A percentile compares a stretch with the other conserved stretches of the same genome.
These are phyloP conservation scores for Pristionchus mayeri DNA, from an alignment of 2,888 invertebrate species.

Conservation along the genomic window DNA sequence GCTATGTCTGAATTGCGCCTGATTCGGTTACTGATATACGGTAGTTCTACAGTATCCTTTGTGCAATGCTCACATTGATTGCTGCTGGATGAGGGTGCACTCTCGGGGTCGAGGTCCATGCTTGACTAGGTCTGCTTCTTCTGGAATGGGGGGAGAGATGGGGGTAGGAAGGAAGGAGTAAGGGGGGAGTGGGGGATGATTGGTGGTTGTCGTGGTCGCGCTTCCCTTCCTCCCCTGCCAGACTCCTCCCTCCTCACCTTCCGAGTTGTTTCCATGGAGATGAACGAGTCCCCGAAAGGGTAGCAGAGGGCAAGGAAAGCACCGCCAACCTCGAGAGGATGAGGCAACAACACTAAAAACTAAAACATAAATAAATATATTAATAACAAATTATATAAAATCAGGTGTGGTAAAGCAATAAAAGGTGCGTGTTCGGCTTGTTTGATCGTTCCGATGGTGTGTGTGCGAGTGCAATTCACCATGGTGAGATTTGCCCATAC, in stretches of 20 bases:
- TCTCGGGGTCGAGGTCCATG: slow-evolving; percentile 24
- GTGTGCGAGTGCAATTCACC: not conserved
- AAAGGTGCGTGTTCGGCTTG: no score
- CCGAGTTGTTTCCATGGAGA: slow-evolving; percentile 41
- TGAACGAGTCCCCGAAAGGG: not conserved
- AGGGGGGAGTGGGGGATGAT: slow-evolving; percentile 9
- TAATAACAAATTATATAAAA: no score
- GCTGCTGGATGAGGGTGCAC: not conserved
- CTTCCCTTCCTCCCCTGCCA: not conserved
- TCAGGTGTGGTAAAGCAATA: no score
- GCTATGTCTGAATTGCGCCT: slow-evolving; percentile 33
- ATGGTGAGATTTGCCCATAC: not conserved
- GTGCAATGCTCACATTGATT: slow-evolving; percentile 22
- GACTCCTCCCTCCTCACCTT: slow-evolving; percentile 33
- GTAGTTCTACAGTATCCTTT: not conserved
- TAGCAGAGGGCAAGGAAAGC: not conserved
- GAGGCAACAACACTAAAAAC: not conserved
- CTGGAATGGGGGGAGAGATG: not conserved
- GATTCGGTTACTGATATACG: not conserved
- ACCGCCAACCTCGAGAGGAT: not conserved
- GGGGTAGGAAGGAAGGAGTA: not conserved
- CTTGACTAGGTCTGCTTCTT: not conserved
- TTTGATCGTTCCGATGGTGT: not conserved
- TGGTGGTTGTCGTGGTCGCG: not conserved
- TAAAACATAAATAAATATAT: not conserved